A percentile compares a stretch with the other conserved stretches of the same genome.
Evolutionary conservation across 2,888 invertebrate species (phyloP).

Genomic region (Phengaris alcon): DNA sequence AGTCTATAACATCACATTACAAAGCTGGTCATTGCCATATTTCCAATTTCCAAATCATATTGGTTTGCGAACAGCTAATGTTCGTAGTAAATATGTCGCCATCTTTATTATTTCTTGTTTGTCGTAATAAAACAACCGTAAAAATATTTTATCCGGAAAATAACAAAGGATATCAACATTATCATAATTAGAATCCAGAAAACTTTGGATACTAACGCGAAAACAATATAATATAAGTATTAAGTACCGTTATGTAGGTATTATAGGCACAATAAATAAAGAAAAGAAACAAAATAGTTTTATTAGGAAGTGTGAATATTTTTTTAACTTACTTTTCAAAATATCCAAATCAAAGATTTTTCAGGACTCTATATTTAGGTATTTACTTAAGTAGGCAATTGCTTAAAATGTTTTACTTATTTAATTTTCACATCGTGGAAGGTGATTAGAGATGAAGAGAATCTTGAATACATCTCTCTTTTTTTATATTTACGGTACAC

Average conservation of each 20-base stretch:
- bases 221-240: not conserved
- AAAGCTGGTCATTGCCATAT: not conserved
- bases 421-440: too few species aligned
- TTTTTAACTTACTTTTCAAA: too few species aligned
- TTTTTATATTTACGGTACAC: too few species aligned
- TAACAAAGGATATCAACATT: slow-evolving; percentile 26
- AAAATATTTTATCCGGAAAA: slow-evolving; percentile 15
- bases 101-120: slow-evolving; percentile 15
- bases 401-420: too few species aligned
- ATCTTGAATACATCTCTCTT: too few species aligned
- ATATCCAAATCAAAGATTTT: too few species aligned
- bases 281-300: not conserved
- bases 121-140: slow-evolving; percentile 21
- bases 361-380: too few species aligned
- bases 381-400: too few species aligned
- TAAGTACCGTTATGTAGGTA: not conserved
- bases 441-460: too few species aligned
- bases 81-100: not conserved
- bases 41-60: not conserved
- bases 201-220: not conserved
- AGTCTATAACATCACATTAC: not conserved
- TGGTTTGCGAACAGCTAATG: not conserved
- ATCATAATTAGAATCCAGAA: slow-evolving; percentile 24
- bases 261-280: not conserved
- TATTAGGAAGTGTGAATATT: too few species aligned